These are phyloP conservation scores for Passer domesticus DNA, from an alignment of 2,113 vertebrate species.

Conservation along the genomic window DNA sequence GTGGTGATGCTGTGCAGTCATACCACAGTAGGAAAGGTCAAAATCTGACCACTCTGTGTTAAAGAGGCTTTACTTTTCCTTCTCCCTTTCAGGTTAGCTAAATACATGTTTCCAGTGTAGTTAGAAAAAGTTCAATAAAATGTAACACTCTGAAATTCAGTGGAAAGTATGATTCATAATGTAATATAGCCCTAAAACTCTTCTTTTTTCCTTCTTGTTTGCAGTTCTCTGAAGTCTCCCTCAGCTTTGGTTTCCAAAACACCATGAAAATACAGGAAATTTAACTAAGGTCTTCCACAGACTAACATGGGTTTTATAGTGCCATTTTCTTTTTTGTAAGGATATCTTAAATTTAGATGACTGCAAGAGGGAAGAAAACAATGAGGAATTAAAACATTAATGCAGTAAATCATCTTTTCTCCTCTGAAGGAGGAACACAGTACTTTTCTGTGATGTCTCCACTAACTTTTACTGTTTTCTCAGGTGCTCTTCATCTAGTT, in stretches of 20 bases:
- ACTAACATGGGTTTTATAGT: not conserved
- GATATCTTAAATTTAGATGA: not conserved
- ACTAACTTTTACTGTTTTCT: not conserved
- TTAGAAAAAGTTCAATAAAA: not conserved
- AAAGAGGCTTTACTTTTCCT: not conserved
- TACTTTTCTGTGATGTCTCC: not conserved
- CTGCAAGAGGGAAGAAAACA: not conserved
- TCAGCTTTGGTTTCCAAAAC: not conserved
- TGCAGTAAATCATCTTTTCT: not conserved
- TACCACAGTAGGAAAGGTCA: fast-evolving
- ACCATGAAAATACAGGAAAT: not conserved
- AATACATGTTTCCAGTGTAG: not conserved
- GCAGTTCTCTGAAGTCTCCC: not conserved
- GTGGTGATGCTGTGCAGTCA: not conserved
- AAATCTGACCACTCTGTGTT: not conserved
- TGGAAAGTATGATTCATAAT: not conserved
- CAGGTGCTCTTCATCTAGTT: not conserved
- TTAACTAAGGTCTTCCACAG: not conserved
- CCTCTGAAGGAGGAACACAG: not conserved
- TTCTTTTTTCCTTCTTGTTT: not conserved
- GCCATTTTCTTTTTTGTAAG: not conserved
- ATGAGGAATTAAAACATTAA: not conserved
- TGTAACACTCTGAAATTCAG: not conserved
- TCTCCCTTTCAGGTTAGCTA: not conserved
- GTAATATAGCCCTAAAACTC: not conserved